These are phyloP conservation scores for Hemibagrus wyckioides DNA, from an alignment of 2,113 vertebrate genomes.

Conservation along the genomic window DNA sequence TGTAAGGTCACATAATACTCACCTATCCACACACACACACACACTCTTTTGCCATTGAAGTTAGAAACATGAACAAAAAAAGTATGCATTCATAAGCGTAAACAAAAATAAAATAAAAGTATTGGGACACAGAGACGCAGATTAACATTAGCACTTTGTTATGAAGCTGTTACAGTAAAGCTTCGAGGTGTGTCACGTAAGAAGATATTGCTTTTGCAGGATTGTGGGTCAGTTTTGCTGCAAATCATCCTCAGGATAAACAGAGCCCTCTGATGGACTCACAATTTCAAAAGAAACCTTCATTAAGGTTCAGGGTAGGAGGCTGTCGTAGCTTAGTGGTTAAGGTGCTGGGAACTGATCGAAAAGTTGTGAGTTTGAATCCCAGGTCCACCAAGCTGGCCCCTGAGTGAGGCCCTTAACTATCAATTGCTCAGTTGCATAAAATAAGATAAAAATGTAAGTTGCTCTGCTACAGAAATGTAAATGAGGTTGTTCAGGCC, in stretches of 20 bases:
- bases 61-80: not conserved
- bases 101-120: not conserved
- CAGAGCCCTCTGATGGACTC: no score
- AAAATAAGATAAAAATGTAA: no score
- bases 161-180: not conserved
- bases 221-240: not conserved
- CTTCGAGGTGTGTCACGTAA: not conserved
- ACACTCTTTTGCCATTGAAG: not conserved
- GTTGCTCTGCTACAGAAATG: no score
- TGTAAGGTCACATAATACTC: not conserved
- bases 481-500: no score
- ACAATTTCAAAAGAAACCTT: no score
- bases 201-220: not conserved
- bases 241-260: not conserved
- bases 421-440: no score
- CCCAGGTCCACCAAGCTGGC: no score
- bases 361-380: no score
- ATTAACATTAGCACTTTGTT: not conserved
- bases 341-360: no score
- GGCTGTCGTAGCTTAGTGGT: no score
- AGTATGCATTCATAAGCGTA: no score
- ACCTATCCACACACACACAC: not conserved
- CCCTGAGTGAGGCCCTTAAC: no score
- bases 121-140: not conserved
- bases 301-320: not conserved